A percentile compares a stretch with the other conserved stretches of the same genome.
phyloP scores from a whole-genome alignment of 37 sponge, comb jelly and placozoan species.

The Beroe forskalii region DNA sequence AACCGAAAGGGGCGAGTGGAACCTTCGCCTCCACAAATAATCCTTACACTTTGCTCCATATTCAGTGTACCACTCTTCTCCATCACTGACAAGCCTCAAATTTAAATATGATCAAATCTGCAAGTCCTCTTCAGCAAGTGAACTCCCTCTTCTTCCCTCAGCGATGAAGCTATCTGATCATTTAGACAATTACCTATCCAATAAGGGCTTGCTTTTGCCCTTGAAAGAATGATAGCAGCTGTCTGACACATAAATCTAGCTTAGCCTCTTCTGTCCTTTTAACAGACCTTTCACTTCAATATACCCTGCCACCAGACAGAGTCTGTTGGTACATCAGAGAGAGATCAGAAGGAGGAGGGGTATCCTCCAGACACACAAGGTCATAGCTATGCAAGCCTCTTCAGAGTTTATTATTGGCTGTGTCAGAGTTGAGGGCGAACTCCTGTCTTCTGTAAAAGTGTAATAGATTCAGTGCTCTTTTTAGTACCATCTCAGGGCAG shows the following conservation, averaged over 20 bases:
- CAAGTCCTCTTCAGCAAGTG: not conserved
- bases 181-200: not conserved
- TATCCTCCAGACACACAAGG: too few relatives aligned
- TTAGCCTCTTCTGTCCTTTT: not conserved
- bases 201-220: not conserved
- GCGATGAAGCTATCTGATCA: not conserved
- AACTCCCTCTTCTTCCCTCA: not conserved
- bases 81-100: not conserved
- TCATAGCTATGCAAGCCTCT: too few relatives aligned
- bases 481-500: not conserved
- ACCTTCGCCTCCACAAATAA: too few relatives aligned
- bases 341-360: too few relatives aligned
- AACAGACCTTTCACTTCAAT: not conserved
- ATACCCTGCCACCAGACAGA: not conserved
- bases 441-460: too few relatives aligned
- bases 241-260: not conserved
- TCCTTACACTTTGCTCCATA: not conserved
- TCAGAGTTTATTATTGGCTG: too few relatives aligned
- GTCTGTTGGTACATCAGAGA: not conserved
- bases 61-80: not conserved
- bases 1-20: too few relatives aligned
- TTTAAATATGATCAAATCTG: too few relatives aligned
- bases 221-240: conserved; percentile 11
- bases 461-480: not conserved
- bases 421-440: too few relatives aligned